These are phyloP conservation scores for Trachelus iudaicus DNA, from an alignment of 2,888 invertebrate species.

Conservation along the genomic window DNA sequence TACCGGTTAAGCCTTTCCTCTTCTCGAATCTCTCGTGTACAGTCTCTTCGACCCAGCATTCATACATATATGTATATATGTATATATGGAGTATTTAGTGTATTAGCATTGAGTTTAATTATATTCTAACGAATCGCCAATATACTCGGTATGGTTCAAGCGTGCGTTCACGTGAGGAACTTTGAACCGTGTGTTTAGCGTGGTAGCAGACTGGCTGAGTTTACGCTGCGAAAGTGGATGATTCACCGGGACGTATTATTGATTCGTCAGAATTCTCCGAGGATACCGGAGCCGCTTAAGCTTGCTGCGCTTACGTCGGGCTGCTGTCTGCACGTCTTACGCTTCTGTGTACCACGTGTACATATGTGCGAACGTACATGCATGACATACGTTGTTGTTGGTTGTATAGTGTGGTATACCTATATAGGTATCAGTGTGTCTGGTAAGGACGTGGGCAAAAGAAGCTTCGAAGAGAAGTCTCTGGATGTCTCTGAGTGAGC, in stretches of 20 bases:
- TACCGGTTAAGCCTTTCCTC: background rate
- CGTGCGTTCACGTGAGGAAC: background rate
- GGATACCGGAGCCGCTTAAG: background rate
- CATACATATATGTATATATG: background rate
- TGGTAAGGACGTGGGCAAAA: background rate
- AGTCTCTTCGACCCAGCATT: background rate
- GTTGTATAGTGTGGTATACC: background rate
- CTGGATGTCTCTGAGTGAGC: background rate
- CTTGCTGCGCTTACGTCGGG: background rate
- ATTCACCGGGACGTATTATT: conserved; percentile 3
- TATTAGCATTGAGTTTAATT: conserved; percentile 1
- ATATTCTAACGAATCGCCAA: background rate
- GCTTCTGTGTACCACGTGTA: background rate
- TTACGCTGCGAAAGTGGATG: conserved; percentile 1
- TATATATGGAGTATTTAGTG: background rate
- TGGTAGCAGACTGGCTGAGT: background rate
- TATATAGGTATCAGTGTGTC: background rate
- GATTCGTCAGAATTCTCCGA: conserved; percentile 2
- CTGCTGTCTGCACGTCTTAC: background rate
- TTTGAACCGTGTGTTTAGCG: background rate
- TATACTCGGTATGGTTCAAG: background rate
- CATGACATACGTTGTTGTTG: background rate
- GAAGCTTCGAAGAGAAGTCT: background rate
- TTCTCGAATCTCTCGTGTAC: background rate
- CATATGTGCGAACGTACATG: background rate